Evolutionary conservation across 2,888 invertebrate species (phyloP).

Genomic region (Schizaphis graminum): DNA sequence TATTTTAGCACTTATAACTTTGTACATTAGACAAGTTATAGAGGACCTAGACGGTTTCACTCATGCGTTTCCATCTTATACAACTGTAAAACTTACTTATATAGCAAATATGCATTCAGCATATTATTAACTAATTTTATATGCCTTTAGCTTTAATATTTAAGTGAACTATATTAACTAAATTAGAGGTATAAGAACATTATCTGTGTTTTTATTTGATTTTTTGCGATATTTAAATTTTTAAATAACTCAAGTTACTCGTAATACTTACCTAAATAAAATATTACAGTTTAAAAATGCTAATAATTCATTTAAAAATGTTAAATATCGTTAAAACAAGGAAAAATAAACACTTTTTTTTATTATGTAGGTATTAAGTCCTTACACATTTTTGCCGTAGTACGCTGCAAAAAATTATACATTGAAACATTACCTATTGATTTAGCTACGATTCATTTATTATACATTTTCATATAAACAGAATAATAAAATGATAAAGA

Average conservation of each 20-base stretch:
- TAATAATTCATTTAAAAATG: not conserved
- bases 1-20: no score
- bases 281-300: not conserved
- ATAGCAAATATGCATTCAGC: no score
- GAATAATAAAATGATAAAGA: not conserved
- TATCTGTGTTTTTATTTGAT: not conserved
- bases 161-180: not conserved
- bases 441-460: not conserved
- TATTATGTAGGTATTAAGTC: not conserved
- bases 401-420: not conserved
- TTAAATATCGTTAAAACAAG: not conserved
- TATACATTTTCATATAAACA: not conserved
- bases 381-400: not conserved
- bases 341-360: not conserved
- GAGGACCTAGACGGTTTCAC: no score
- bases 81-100: no score
- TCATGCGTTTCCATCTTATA: no score
- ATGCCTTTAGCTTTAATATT: not conserved
- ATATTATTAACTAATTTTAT: no score
- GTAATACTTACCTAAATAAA: not conserved
- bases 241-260: not conserved
- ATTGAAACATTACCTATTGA: not conserved
- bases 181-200: not conserved
- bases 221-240: not conserved
- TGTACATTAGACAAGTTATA: no score